Conservation (phyloP, 2,113 vertebrate genomes). For the Dicentrarchus labrax region DNA sequence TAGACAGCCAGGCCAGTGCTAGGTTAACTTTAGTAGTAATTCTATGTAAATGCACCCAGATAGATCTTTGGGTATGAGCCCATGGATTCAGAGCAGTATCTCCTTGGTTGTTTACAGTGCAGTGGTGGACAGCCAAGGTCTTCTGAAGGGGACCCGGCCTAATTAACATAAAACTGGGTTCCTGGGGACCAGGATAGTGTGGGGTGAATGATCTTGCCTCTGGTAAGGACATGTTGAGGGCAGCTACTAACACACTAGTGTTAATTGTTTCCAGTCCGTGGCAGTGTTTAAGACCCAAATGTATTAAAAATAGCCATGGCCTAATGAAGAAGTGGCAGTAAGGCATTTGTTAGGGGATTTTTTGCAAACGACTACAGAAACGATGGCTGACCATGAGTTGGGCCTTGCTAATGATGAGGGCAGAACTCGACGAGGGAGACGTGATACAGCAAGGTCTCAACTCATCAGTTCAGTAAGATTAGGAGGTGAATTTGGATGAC, state of each 20-base stretch:
- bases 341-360: constrained; percentile 72
- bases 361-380: constrained; percentile 66
- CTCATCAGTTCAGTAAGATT: constrained; percentile 75
- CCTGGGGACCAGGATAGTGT: constrained; percentile 80
- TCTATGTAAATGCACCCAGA: constrained; percentile 84
- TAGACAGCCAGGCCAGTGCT: constrained; percentile 66
- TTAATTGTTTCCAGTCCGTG: constrained; percentile 90
- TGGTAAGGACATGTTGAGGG: constrained; percentile 91
- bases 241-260: constrained; percentile 86
- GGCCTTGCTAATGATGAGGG: constrained; percentile 64
- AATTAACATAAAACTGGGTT: constrained; percentile 93
- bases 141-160: constrained; percentile 91
- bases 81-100: constrained; percentile 74
- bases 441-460: constrained; percentile 69
- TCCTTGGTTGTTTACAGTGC: constrained; percentile 87
- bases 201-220: constrained; percentile 89
- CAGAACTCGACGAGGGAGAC: constrained; percentile 40
- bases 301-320: constrained; percentile 80
- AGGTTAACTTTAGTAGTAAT: constrained; percentile 84
- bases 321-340: constrained; percentile 75
- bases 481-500: constrained; percentile 71
- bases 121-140: constrained; percentile 92
- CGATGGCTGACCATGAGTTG: constrained; percentile 42
- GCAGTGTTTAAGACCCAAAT: constrained; percentile 87
- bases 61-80: constrained; percentile 73